phyloP scores from a whole-genome alignment of 2,888 invertebrate genomes.

The Sphaerophoria taeniata region DNA sequence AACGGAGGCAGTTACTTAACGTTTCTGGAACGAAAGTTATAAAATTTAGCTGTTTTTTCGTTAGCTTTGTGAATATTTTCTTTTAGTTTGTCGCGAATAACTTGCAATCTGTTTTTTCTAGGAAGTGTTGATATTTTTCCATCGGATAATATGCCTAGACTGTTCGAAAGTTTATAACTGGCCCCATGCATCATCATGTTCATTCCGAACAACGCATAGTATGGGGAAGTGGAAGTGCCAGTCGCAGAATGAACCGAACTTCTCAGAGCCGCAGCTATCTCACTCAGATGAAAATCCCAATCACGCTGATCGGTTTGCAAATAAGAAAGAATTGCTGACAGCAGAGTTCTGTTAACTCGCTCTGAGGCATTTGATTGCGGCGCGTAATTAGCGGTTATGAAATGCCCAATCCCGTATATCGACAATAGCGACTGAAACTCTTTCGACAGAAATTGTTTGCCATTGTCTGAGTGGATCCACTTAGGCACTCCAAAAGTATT shows the following conservation, averaged over 20 bases:
- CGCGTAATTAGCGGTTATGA: too few species aligned
- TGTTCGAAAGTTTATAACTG: conserved; percentile 1
- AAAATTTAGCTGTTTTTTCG: not conserved
- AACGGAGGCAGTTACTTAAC: not conserved
- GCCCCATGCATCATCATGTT: not conserved
- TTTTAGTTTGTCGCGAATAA: not conserved
- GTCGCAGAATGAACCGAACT: not conserved
- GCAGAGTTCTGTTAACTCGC: not conserved
- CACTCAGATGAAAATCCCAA: not conserved
- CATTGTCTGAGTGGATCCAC: too few species aligned
- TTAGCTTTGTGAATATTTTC: not conserved
- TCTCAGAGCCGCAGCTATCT: conserved; percentile 1
- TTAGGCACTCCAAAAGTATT: not conserved
- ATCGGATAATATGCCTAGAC: not conserved
- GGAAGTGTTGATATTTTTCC: not conserved
- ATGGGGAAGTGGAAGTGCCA: not conserved
- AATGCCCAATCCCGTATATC: too few species aligned
- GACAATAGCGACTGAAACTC: too few species aligned
- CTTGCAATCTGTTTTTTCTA: not conserved
- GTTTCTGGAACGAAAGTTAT: not conserved
- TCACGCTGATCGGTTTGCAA: not conserved
- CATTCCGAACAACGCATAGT: not conserved
- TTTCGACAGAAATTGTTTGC: too few species aligned
- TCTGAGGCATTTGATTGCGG: not conserved
- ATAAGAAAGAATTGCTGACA: not conserved